Conservation (phyloP, 2,113 vertebrate species). For the Danio rerio region DNA sequence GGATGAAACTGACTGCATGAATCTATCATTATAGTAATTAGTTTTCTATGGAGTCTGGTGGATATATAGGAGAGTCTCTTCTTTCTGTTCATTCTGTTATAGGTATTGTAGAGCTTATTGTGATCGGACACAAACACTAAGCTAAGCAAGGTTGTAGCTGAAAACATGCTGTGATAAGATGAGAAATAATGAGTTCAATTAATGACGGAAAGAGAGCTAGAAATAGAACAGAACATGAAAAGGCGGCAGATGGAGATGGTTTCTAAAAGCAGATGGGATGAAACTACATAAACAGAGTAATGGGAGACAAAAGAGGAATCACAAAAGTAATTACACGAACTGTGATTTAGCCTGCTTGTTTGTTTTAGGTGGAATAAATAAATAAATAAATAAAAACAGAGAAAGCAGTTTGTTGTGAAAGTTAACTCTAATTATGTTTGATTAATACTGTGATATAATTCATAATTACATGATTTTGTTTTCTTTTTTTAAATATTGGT, state of each 20-base stretch:
- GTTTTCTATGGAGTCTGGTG: background rate
- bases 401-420: background rate
- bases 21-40: background rate
- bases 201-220: background rate
- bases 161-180: slow-evolving; percentile 27
- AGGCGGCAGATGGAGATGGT: slow-evolving; percentile 10
- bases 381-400: background rate
- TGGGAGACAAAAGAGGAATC: background rate
- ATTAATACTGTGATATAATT: background rate
- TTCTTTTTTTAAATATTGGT: no score
- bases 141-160: slow-evolving; percentile 22
- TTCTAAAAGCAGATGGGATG: slow-evolving; percentile 14
- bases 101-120: background rate
- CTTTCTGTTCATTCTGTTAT: background rate
- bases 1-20: background rate
- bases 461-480: background rate
- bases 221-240: background rate
- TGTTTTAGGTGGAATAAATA: background rate
- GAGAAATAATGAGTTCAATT: slow-evolving; percentile 46
- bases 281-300: background rate
- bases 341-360: background rate
- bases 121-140: background rate
- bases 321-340: background rate
- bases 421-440: background rate
- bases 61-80: background rate